Percentiles rank a stretch among this genome's conserved stretches.
Conservation (phyloP, 1,140 invertebrate genomes). For the Hylyphantes graminicola region DNA sequence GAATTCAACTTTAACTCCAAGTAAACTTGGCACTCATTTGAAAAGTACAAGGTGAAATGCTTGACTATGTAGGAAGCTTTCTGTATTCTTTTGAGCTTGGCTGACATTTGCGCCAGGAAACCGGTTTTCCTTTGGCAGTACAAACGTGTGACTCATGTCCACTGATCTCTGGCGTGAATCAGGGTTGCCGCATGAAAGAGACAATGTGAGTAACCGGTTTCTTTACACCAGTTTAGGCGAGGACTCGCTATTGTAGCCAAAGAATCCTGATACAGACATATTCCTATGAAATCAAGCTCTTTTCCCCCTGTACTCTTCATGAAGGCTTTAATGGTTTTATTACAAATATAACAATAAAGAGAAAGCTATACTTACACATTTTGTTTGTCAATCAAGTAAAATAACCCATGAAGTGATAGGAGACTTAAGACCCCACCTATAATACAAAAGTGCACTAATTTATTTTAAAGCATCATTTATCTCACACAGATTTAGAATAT, state of each 20-base stretch:
- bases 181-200: too few relatives aligned
- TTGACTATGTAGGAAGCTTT: not conserved
- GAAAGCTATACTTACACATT: constrained; percentile 77
- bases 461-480: too few relatives aligned
- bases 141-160: too few relatives aligned
- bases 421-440: constrained; percentile 86
- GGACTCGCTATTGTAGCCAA: too few relatives aligned
- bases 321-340: not conserved
- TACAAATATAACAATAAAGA: not conserved
- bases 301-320: not conserved
- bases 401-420: constrained; percentile 92
- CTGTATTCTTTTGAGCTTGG: too few relatives aligned
- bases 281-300: not conserved
- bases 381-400: constrained; percentile 88
- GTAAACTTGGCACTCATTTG: not conserved
- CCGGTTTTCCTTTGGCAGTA: too few relatives aligned
- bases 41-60: not conserved
- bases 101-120: too few relatives aligned
- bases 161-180: too few relatives aligned
- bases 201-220: too few relatives aligned
- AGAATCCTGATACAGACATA: not conserved
- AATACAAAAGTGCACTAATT: constrained; percentile 61
- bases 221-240: too few relatives aligned
- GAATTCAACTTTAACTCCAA: too few relatives aligned
- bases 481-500: too few relatives aligned